phyloP scores from a whole-genome alignment of 2,888 invertebrate genomes.

The Papilio demoleus region DNA sequence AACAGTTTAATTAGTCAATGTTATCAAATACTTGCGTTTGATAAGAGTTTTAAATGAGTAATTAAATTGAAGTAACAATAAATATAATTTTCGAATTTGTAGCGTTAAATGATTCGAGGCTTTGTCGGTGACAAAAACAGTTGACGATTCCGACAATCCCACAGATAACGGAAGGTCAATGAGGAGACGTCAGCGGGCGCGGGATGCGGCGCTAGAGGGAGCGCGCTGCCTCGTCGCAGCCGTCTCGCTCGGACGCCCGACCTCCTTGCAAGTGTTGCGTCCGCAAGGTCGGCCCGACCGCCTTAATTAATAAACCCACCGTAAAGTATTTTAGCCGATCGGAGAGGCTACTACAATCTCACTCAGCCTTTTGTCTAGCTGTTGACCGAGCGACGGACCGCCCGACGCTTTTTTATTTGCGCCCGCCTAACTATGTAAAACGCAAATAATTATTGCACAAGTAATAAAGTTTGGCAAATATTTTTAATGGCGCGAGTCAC shows the following conservation, averaged over 20 bases:
- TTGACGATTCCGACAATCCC: conserved; percentile 63
- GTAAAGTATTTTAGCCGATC: conserved; percentile 83
- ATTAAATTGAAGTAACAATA: conserved; percentile 23
- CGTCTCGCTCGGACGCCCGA: conserved; percentile 64
- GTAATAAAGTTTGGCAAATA: conserved; percentile 37
- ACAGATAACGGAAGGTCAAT: conserved; percentile 82
- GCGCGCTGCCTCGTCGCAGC: conserved; percentile 50
- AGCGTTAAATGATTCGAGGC: conserved; percentile 37
- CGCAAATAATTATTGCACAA: conserved; percentile 38
- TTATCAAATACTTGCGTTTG: conserved; percentile 1
- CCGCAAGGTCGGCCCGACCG: conserved; percentile 82
- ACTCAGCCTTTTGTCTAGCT: conserved; percentile 80
- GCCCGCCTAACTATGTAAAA: conserved; percentile 40
- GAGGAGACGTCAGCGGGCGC: conserved; percentile 74
- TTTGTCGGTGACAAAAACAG: conserved; percentile 44
- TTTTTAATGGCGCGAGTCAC: conserved; percentile 18
- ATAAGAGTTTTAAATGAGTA: conserved; percentile 9
- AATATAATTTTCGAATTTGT: conserved; percentile 42
- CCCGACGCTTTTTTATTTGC: conserved; percentile 64
- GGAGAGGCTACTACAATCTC: conserved; percentile 78
- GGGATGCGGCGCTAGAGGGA: conserved; percentile 53
- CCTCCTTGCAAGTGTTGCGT: conserved; percentile 80
- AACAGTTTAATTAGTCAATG: conserved; percentile 14
- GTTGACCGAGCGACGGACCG: conserved; percentile 65
- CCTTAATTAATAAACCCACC: conserved; percentile 84